Evolutionary conservation across 2,888 invertebrate species (phyloP), one percentile per base, ranked within the genome.

Genomic region (Polydrusus cervinus): DNA sequence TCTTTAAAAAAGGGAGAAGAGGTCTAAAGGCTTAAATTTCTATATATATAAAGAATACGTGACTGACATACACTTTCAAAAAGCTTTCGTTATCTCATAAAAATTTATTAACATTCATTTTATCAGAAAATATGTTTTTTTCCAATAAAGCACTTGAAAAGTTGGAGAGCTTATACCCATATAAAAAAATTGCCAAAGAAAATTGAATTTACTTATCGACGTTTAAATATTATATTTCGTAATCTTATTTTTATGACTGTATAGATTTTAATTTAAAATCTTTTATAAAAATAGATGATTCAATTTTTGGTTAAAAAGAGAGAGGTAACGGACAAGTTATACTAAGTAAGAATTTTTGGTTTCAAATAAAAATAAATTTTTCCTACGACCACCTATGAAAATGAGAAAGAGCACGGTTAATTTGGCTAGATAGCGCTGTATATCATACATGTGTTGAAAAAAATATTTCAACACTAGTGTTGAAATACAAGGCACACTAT

Each of bases 11-110:
- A 68, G 67, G 30, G 16, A 18, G 20, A 30, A 7, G 34, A 68
- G 60, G 57, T 68, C 68, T 68, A 60, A 68, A 68, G 60, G 68
- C 68, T 60, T 57, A 34, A 60, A 57, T 60, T 55, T 67, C 43
- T 68, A 57, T 68, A 57, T 14, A 47, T 47, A 68, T 57, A 55
- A 53, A 67, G 38, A 67, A 67, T 53, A 53, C 51, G 55, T 43
- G 67, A 53, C 25, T 53, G 55, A n/a, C 38, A 53, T 67, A 53
- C n/a, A 57, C 6, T 38, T 57, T 38, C 34, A 57, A 38, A 38
- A 57, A 57, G 57, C 57, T 57, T 57, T 57, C 38, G 57, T 57
- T 57, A 57, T 57, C 57, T 38, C 57, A 57, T 57, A 57, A 57
- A 57, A 57, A 57, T 57, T 34, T 57, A 57, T 57, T 57, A 57